Evolutionary conservation across 1,140 invertebrate genomes (phyloP).

Genomic region (Melipona quadrifasciata): DNA sequence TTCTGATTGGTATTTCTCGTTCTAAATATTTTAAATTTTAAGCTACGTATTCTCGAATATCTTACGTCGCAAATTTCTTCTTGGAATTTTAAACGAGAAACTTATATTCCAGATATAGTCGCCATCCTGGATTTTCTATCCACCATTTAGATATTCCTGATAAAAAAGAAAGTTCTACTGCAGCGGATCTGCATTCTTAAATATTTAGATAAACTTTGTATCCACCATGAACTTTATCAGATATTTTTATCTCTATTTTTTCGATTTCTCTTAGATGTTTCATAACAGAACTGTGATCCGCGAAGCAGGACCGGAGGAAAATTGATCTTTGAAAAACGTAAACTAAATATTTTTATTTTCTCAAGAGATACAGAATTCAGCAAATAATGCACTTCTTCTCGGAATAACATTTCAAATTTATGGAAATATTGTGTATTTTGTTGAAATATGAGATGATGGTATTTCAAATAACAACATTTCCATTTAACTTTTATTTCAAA

Average conservation of each 20-base stretch:
- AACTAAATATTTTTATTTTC: no score
- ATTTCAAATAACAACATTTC: no score
- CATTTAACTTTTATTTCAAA: no score
- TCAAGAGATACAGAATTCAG: no score
- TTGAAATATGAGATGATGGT: no score
- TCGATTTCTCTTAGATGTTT: not conserved
- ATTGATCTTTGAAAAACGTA: no score
- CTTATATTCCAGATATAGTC: not conserved
- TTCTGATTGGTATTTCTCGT: not conserved
- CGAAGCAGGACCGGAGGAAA: no score
- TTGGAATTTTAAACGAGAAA: not conserved
- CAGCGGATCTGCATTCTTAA: not conserved
- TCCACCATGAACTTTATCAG: not conserved
- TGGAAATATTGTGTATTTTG: no score
- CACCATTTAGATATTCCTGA: not conserved
- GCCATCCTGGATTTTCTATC: not conserved
- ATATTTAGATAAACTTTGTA: not conserved
- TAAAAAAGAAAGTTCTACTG: not conserved
- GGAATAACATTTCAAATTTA: no score
- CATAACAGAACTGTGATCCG: no score
- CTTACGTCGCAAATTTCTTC: not conserved
- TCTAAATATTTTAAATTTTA: not conserved
- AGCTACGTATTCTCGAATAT: not conserved
- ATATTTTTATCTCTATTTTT: not conserved
- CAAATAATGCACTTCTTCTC: no score